Evolutionary conservation across 2,888 invertebrate species (phyloP).

Genomic region (Cantharis rufa): DNA sequence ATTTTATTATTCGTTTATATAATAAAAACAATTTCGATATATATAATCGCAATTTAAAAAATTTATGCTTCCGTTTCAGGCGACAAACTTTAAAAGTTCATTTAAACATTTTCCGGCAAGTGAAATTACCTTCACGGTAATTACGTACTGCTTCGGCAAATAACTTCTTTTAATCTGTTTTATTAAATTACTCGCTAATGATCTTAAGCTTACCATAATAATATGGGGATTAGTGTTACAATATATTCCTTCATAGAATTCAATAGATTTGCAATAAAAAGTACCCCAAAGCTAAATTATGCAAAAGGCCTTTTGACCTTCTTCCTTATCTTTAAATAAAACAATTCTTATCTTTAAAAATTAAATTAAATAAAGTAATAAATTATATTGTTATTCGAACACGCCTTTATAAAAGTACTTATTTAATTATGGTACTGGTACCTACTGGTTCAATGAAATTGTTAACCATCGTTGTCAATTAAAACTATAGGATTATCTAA

Average conservation of each 20-base stretch:
- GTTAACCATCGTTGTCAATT: background rate
- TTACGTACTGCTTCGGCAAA: background rate
- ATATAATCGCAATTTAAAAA: background rate
- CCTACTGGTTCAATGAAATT: background rate
- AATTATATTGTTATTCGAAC: background rate
- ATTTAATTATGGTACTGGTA: background rate
- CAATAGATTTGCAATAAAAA: background rate
- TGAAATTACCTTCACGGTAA: background rate
- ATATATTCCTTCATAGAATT: background rate
- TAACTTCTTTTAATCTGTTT: background rate
- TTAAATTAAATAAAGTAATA: background rate
- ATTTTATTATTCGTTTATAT: background rate
- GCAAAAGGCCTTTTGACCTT: background rate
- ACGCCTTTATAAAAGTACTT: background rate
- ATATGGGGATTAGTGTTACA: background rate
- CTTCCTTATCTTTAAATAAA: background rate
- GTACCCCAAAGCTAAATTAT: background rate
- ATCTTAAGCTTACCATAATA: background rate
- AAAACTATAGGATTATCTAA: background rate
- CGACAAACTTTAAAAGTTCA: background rate
- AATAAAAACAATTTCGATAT: background rate
- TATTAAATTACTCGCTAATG: background rate
- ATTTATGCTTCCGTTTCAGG: background rate
- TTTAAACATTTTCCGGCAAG: background rate
- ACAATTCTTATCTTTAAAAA: background rate